Evolutionary conservation across 37 sponge, comb jelly and placozoan species (phyloP).

Genomic region (Spongilla lacustris): DNA sequence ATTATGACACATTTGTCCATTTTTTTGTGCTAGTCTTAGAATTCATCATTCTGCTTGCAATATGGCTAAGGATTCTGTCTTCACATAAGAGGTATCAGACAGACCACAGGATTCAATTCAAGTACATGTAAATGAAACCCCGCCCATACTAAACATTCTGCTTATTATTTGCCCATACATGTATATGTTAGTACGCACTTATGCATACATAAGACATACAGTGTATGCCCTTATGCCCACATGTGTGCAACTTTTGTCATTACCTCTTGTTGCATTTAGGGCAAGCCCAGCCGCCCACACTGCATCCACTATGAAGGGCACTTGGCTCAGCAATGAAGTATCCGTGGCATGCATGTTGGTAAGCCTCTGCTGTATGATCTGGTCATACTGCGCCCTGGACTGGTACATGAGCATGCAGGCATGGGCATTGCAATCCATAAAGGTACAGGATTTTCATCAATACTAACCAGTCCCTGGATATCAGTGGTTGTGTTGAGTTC

Average conservation of each 20-base stretch:
- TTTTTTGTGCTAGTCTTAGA: too few species aligned
- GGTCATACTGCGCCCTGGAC: constrained; percentile 12
- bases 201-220: neutral
- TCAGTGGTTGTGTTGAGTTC: constrained; percentile 12
- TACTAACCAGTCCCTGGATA: constrained; percentile 5
- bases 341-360: neutral
- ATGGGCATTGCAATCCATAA: neutral
- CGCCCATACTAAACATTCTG: too few species aligned
- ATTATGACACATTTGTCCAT: too few species aligned
- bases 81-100: too few species aligned
- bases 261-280: constrained; percentile 33
- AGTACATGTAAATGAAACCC: too few species aligned
- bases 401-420: neutral
- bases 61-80: too few species aligned
- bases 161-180: too few species aligned
- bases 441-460: neutral
- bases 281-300: constrained; percentile 64
- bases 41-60: too few species aligned
- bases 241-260: neutral
- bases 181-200: neutral
- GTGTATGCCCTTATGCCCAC: neutral
- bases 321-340: neutral
- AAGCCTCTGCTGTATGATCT: neutral
- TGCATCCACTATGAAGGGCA: constrained; percentile 55
- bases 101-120: too few species aligned